Percentiles rank a stretch among this genome's conserved stretches.
These are phyloP conservation scores for Schizaphis graminum DNA, from an alignment of 2,888 invertebrate species.

Conservation along the genomic window DNA sequence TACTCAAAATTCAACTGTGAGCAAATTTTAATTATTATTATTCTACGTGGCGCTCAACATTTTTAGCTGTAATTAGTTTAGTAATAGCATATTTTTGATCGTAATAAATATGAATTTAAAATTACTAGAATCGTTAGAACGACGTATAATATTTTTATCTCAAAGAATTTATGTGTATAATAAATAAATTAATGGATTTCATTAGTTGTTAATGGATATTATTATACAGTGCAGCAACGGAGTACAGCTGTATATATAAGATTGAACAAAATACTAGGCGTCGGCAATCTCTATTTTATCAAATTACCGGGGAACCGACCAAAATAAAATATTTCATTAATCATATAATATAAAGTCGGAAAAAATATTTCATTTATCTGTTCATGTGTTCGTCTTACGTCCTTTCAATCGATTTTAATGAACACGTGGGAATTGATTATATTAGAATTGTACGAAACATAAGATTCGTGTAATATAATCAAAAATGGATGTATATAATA, in stretches of 20 bases:
- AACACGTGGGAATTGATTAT: constrained; percentile 22
- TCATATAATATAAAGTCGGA: background rate
- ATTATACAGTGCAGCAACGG: background rate
- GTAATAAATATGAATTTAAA: background rate
- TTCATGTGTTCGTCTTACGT: background rate
- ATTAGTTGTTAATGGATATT: background rate
- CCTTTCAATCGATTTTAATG: background rate
- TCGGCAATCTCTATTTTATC: background rate
- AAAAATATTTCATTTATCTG: background rate
- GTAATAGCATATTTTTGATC: background rate
- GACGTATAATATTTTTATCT: background rate
- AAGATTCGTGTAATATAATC: constrained; percentile 38
- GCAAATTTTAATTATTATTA: background rate
- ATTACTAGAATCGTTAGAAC: background rate
- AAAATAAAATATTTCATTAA: background rate
- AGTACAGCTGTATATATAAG: background rate
- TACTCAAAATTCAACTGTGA: background rate
- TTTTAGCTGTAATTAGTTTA: background rate
- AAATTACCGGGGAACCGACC: background rate
- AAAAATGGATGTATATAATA: background rate
- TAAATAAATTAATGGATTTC: background rate
- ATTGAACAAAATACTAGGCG: background rate
- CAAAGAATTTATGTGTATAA: background rate
- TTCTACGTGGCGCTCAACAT: background rate
- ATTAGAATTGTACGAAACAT: constrained; percentile 31